These are phyloP conservation scores for Pelmatolapia mariae DNA, from an alignment of 2,113 vertebrate species.

Conservation along the genomic window DNA sequence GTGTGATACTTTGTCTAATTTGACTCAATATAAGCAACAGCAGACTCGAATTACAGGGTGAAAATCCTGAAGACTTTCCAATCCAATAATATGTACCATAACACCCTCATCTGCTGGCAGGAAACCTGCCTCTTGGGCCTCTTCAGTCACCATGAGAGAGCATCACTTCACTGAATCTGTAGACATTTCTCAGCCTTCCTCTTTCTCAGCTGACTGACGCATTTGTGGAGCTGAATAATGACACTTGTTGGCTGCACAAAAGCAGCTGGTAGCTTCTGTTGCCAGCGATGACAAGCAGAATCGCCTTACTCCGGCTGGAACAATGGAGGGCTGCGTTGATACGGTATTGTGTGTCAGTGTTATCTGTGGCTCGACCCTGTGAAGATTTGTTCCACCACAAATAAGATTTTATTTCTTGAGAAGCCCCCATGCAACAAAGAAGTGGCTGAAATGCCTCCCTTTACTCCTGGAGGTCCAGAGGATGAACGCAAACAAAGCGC, in stretches of 20 bases:
- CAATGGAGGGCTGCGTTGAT: slow-evolving; percentile 33
- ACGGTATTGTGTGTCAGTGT: slow-evolving; percentile 20
- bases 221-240: slow-evolving; percentile 21
- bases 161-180: neutral
- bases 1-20: neutral
- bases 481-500: neutral
- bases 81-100: neutral
- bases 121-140: neutral
- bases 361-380: neutral
- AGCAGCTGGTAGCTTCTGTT: slow-evolving; percentile 32
- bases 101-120: neutral
- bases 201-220: neutral
- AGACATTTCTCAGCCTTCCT: neutral
- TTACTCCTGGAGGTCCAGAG: neutral
- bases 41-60: accelerated
- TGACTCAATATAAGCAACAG: neutral
- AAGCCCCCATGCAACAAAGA: slow-evolving; percentile 8
- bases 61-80: neutral
- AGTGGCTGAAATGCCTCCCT: neutral
- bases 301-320: slow-evolving; percentile 1
- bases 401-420: slow-evolving; percentile 14
- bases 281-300: slow-evolving; percentile 46
- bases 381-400: neutral
- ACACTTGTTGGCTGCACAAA: slow-evolving; percentile 47
- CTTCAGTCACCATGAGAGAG: neutral